Evolutionary conservation across 2,797 vertebrate species (phyloP).

Genomic region (Acridotheres tristis): DNA sequence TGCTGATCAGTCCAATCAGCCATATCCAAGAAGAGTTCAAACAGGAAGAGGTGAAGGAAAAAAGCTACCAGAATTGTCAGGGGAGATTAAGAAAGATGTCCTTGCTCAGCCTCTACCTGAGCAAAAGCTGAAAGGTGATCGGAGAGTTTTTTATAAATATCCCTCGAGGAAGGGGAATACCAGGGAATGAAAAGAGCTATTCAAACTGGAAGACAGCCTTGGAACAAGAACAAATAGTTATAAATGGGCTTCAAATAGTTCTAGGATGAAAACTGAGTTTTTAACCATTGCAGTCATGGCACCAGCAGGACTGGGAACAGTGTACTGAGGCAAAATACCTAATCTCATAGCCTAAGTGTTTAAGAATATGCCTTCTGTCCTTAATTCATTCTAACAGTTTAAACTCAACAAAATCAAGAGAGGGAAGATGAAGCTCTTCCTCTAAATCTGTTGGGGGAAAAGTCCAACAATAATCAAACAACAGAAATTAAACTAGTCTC

Average conservation of each 20-base stretch:
- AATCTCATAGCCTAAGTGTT: background rate
- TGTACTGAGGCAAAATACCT: background rate
- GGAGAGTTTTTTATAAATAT: background rate
- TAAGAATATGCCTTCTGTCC: background rate
- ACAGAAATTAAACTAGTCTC: background rate
- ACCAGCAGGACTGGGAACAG: background rate
- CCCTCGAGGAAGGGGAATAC: conserved; percentile 6
- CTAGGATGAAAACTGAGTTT: background rate
- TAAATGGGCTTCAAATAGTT: background rate
- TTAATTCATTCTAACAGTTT: background rate
- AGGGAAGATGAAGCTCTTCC: fast-evolving
- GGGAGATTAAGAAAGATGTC: background rate
- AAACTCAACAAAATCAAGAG: background rate
- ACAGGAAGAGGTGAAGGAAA: background rate
- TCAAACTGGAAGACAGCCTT: background rate
- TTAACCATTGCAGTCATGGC: background rate
- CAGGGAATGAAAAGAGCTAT: background rate
- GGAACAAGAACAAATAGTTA: background rate
- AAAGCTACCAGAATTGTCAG: background rate
- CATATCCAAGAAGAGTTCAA: background rate
- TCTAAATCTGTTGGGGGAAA: background rate
- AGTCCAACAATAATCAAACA: background rate
- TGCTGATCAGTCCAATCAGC: background rate
- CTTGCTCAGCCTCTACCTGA: background rate
- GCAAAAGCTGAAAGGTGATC: background rate